These are phyloP conservation scores for Podilymbus podiceps DNA, from an alignment of 2,113 vertebrate genomes.

Conservation along the genomic window DNA sequence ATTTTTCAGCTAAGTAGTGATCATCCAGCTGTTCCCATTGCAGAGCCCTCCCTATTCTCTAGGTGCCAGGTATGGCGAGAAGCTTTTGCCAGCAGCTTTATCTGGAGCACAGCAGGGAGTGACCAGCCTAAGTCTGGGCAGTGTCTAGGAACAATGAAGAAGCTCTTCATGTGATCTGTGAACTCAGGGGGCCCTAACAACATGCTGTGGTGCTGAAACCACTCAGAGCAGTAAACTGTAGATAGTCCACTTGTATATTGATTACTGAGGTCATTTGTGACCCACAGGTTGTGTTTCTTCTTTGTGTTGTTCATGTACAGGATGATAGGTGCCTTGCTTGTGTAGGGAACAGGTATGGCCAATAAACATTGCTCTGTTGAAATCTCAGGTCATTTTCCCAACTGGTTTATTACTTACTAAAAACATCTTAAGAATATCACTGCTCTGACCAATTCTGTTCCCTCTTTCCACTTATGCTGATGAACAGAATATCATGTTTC, in stretches of 20 bases:
- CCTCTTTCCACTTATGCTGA: neutral
- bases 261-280: neutral
- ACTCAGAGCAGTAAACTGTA: neutral
- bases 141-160: neutral
- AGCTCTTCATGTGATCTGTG: neutral
- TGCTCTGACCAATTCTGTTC: neutral
- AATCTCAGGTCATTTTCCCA: neutral
- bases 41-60: neutral
- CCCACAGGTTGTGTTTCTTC: neutral
- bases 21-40: neutral
- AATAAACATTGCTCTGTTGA: neutral
- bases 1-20: neutral
- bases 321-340: neutral
- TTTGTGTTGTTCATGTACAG: fast-evolving
- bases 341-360: neutral
- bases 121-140: neutral
- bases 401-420: neutral
- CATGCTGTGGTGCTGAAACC: neutral
- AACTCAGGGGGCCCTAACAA: neutral
- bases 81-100: neutral
- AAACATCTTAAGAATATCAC: neutral
- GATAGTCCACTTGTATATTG: neutral
- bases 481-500: neutral
- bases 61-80: neutral
- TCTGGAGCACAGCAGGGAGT: neutral